Percentiles rank a stretch among this genome's conserved stretches.
phyloP scores from a whole-genome alignment of 2,113 vertebrate species.

The Labeo rohita region DNA sequence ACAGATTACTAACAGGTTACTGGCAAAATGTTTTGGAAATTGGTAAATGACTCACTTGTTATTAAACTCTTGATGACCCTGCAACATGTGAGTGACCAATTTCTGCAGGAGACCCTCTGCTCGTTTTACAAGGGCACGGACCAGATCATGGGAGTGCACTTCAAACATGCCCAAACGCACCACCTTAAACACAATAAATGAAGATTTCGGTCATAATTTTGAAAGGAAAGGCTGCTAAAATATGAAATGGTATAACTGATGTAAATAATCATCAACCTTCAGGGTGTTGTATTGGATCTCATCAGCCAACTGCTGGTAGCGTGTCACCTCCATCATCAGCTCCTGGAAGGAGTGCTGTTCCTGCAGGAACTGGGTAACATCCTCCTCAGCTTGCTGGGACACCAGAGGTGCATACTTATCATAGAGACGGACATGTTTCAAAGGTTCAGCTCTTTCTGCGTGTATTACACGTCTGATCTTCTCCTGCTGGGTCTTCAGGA shows the following conservation, averaged over 20 bases:
- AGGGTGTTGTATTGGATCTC: conserved; percentile 79
- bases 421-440: conserved; percentile 76
- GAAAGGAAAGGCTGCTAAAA: background rate
- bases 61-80: conserved; percentile 79
- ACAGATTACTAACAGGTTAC: background rate
- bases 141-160: conserved; percentile 82
- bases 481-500: conserved; percentile 75
- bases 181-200: conserved; percentile 65
- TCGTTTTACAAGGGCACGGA: conserved; percentile 77
- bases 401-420: conserved; percentile 83
- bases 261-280: conserved; percentile 72
- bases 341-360: conserved; percentile 80
- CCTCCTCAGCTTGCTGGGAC: conserved; percentile 78
- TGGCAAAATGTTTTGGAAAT: background rate
- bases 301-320: conserved; percentile 80
- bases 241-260: background rate
- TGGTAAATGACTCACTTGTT: conserved; percentile 61
- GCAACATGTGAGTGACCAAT: conserved; percentile 77
- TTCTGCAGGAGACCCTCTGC: conserved; percentile 77
- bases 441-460: conserved; percentile 75
- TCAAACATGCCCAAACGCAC: conserved; percentile 87
- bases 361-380: conserved; percentile 79
- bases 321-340: conserved; percentile 77
- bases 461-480: conserved; percentile 75
- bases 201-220: background rate